A percentile compares a stretch with the other conserved stretches of the same genome.
These are phyloP conservation scores for Quadroppia sp. DNA, from an alignment of 2,888 invertebrate genomes.

Conservation along the genomic window DNA sequence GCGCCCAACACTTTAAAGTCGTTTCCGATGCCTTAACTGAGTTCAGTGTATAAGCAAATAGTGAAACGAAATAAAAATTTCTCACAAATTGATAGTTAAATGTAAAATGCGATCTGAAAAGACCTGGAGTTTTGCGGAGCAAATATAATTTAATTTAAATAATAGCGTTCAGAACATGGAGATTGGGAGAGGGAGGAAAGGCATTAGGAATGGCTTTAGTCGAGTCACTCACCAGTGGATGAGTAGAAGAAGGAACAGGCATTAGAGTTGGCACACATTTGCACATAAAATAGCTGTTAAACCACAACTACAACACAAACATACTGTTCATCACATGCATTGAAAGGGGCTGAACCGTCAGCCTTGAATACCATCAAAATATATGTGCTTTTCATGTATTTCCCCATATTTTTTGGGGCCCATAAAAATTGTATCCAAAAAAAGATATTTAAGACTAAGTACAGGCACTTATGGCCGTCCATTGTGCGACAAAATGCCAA, in stretches of 20 bases:
- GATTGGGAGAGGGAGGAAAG: background rate
- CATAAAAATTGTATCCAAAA: slow-evolving; percentile 30
- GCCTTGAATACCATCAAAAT: no score
- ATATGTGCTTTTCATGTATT: no score
- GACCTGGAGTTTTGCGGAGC: background rate
- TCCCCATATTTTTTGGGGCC: slow-evolving; percentile 4
- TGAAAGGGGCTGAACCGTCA: no score
- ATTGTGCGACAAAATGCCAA: slow-evolving; percentile 11
- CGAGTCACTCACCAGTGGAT: slow-evolving; percentile 16
- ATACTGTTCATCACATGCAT: background rate
- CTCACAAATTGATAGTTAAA: slow-evolving; percentile 6
- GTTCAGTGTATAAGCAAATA: background rate
- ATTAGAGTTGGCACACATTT: slow-evolving; percentile 4
- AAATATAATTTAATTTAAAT: slow-evolving; percentile 23
- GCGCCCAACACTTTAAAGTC: background rate
- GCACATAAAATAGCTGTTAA: slow-evolving; percentile 1
- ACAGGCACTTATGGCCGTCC: slow-evolving; percentile 4
- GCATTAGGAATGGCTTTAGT: background rate
- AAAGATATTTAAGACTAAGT: slow-evolving; percentile 17
- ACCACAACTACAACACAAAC: slow-evolving; percentile 14
- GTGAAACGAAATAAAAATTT: background rate
- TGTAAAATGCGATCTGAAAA: background rate
- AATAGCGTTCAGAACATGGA: background rate
- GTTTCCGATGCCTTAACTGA: no score
- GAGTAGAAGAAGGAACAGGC: background rate